A percentile compares a stretch with the other conserved stretches of the same genome.
phyloP scores from a whole-genome alignment of 2,888 invertebrate genomes.

The Phaedon cochleariae region DNA sequence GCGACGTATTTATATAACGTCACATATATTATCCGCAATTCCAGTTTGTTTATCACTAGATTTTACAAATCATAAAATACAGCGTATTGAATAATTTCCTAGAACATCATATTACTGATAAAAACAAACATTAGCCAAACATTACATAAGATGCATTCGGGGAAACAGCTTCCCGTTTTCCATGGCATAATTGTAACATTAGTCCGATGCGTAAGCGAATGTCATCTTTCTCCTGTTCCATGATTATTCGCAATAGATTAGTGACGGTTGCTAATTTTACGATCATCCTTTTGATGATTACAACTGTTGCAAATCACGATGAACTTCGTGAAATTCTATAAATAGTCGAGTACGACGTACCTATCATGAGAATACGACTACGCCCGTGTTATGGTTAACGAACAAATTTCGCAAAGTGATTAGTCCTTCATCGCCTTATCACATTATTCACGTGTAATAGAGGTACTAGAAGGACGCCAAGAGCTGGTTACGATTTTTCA shows the following conservation, averaged over 20 bases:
- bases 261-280: not conserved
- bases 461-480: conserved; percentile 6
- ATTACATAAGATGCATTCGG: conserved; percentile 17
- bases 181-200: not conserved
- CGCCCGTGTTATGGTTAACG: conserved; percentile 17
- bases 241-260: not conserved
- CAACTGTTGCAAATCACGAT: conserved; percentile 24
- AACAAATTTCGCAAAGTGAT: conserved; percentile 26
- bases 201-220: not conserved
- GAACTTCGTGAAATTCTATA: conserved; percentile 29
- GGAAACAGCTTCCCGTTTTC: conserved; percentile 1
- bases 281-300: conserved; percentile 24
- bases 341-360: conserved; percentile 27
- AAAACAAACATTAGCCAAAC: conserved; percentile 7
- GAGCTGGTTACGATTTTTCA: conserved; percentile 27
- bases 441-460: conserved; percentile 22
- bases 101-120: conserved; percentile 23
- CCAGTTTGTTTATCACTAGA: conserved; percentile 35
- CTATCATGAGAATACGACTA: conserved; percentile 31
- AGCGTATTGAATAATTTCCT: conserved; percentile 24
- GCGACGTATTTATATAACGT: conserved; percentile 31
- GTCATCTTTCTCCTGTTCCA: not conserved
- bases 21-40: conserved; percentile 35
- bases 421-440: conserved; percentile 19
- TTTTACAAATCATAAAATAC: conserved; percentile 33